These are phyloP conservation scores for Charadrius vociferus DNA, from an alignment of 2,113 vertebrate genomes.

Conservation along the genomic window DNA sequence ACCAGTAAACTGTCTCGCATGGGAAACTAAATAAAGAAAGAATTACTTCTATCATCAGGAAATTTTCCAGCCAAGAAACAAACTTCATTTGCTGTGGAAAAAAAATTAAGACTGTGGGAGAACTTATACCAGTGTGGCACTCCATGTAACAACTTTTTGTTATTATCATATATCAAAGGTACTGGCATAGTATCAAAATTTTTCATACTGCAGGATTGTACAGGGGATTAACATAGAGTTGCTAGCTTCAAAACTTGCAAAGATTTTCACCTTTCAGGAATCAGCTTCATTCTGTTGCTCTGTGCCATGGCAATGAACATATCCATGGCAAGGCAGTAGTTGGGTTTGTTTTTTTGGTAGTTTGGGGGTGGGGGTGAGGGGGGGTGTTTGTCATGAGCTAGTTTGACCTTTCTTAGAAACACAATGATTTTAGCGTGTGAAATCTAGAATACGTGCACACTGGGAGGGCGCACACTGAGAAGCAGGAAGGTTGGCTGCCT, in stretches of 20 bases:
- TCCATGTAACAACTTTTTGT: background rate
- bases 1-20: background rate
- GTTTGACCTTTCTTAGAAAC: background rate
- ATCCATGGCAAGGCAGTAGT: background rate
- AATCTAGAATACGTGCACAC: background rate
- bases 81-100: background rate
- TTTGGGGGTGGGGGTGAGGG: background rate
- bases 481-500: background rate
- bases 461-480: background rate
- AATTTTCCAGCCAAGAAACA: background rate
- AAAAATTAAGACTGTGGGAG: background rate
- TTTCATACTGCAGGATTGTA: background rate
- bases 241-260: background rate
- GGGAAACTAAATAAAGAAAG: background rate
- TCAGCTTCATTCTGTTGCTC: background rate
- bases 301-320: background rate
- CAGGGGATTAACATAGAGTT: background rate
- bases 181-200: background rate
- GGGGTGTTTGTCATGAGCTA: background rate
- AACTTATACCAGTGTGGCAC: background rate
- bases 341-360: background rate
- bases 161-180: background rate
- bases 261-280: background rate
- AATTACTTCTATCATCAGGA: background rate
- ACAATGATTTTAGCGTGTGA: background rate